Conservation (phyloP, 2,888 invertebrate species). For the Neuroscelio doddi region DNA sequence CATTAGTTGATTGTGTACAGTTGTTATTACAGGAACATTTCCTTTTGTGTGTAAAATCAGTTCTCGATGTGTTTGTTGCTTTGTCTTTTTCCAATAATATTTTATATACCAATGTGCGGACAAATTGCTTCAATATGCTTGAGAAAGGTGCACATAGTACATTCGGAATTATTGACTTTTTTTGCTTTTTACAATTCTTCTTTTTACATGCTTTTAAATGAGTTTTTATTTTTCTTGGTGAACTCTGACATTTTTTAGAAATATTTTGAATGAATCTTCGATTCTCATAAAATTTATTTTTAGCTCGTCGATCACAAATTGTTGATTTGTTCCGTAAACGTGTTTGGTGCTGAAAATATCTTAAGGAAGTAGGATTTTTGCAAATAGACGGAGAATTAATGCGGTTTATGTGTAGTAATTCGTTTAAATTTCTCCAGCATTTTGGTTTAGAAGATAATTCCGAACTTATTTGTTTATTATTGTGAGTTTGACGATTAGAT, state of each 20-base stretch:
- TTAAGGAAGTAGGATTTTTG: neutral
- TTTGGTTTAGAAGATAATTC: too few species aligned
- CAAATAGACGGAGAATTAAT: neutral
- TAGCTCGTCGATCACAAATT: neutral
- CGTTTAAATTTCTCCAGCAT: neutral
- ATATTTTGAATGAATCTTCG: neutral
- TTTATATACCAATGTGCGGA: constrained; percentile 29
- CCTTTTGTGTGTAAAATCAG: neutral
- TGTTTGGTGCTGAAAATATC: neutral
- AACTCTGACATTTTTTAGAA: neutral
- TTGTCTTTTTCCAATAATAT: constrained; percentile 21
- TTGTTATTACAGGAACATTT: neutral
- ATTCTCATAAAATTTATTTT: neutral
- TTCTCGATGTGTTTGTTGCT: neutral
- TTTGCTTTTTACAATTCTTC: constrained; percentile 13
- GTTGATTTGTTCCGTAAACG: neutral
- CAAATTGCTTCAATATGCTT: constrained; percentile 10
- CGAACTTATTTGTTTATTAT: too few species aligned
- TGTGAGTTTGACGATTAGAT: too few species aligned
- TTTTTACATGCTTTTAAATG: neutral
- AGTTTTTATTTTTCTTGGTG: constrained; percentile 4
- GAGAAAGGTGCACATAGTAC: constrained; percentile 34
- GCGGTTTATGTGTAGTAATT: neutral
- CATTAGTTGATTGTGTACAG: neutral
- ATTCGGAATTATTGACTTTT: constrained; percentile 25